Conservation (phyloP, 2,797 vertebrate genomes). For the Centroberyx gerrardi region DNA sequence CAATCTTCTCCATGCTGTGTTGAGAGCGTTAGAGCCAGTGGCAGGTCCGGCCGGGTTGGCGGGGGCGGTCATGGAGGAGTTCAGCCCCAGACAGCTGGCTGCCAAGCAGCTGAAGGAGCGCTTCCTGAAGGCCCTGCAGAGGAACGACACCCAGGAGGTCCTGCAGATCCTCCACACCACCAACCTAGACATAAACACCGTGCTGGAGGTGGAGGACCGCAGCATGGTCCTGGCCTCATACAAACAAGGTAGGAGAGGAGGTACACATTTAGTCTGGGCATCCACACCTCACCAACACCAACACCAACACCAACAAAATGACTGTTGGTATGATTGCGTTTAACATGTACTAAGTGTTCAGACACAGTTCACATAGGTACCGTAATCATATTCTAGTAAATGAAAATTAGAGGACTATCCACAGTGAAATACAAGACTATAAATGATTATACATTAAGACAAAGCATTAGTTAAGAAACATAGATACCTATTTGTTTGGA, state of each 20-base stretch:
- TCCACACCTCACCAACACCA: no score
- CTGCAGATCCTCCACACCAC: conserved; percentile 86
- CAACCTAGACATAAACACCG: conserved; percentile 91
- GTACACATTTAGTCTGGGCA: background rate
- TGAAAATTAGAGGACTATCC: no score
- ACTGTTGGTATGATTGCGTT: background rate
- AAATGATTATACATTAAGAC: no score
- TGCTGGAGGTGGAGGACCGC: conserved; percentile 96
- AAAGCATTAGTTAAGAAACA: background rate
- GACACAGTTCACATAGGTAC: no score
- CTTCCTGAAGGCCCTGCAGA: conserved; percentile 90
- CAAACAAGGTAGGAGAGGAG: conserved; percentile 91
- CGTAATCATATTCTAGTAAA: no score
- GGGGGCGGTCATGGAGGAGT: conserved; percentile 65
- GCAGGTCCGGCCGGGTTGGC: conserved; percentile 13
- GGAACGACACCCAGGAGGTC: conserved; percentile 88
- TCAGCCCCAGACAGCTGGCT: conserved; percentile 66
- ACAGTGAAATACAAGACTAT: no score
- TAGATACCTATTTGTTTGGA: no score
- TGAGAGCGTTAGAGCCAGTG: conserved; percentile 32
- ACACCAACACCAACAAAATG: no score
- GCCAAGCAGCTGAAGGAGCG: conserved; percentile 86
- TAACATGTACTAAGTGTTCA: background rate
- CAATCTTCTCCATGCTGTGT: conserved; percentile 52
- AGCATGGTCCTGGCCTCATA: conserved; percentile 95